These are phyloP conservation scores for Perodicticus potto DNA, from an alignment of 2,797 vertebrate species.

Conservation along the genomic window DNA sequence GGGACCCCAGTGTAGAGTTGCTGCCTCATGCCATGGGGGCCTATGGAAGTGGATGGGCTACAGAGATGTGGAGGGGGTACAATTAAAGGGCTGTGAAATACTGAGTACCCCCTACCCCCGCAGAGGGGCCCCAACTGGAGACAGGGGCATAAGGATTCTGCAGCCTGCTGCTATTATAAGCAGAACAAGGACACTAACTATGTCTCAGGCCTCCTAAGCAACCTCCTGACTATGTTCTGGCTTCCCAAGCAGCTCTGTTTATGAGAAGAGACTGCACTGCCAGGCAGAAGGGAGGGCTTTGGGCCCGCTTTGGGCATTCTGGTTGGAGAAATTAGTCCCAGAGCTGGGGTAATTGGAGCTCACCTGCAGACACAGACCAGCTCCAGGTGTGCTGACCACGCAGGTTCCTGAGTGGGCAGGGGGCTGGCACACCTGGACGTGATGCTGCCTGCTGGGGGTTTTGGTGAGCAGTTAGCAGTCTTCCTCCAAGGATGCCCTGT, in stretches of 20 bases:
- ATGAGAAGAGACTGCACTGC: not conserved
- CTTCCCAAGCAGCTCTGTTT: not conserved
- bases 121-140: not conserved
- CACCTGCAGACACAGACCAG: not conserved
- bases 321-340: not conserved
- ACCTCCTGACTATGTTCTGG: not conserved
- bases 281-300: not conserved
- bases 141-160: fast-evolving
- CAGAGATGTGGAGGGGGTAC: not conserved
- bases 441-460: not conserved
- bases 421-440: not conserved
- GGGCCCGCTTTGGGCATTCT: not conserved
- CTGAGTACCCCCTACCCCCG: not conserved
- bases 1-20: not conserved
- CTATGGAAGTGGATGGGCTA: not conserved
- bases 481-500: not conserved
- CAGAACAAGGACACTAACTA: not conserved
- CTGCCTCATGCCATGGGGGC: not conserved
- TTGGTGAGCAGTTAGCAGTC: too few species aligned
- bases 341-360: not conserved
- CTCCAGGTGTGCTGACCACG: not conserved
- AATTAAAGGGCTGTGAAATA: not conserved
- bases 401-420: not conserved
- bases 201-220: not conserved
- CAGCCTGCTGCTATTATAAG: not conserved